A percentile compares a stretch with the other conserved stretches of the same genome.
Evolutionary conservation across 2,113 vertebrate species (phyloP).

Genomic region (Emydocephalus ijimae): DNA sequence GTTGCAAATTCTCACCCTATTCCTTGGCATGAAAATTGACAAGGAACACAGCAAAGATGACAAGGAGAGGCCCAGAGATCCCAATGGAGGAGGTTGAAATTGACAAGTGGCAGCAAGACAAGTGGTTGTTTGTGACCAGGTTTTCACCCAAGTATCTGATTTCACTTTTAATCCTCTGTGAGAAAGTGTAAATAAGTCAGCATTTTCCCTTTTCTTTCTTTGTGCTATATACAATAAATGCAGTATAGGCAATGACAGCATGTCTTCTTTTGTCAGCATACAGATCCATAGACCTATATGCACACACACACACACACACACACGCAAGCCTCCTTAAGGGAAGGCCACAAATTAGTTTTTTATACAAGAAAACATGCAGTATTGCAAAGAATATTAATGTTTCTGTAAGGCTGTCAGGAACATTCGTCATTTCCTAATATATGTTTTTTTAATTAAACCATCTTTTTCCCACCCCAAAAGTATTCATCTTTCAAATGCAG

Average conservation of each 20-base stretch:
- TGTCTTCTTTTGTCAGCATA: not conserved
- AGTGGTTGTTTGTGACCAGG: conserved; percentile 10
- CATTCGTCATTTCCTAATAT: not conserved
- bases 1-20: conserved; percentile 20
- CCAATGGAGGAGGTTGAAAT: conserved; percentile 11
- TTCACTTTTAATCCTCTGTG: conserved; percentile 23
- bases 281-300: not conserved
- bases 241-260: not conserved
- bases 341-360: not conserved
- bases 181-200: conserved; percentile 5
- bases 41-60: conserved; percentile 11
- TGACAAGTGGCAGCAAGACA: conserved; percentile 23
- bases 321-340: not conserved
- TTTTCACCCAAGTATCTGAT: conserved; percentile 6
- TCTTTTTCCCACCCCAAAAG: not conserved
- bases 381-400: not conserved
- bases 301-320: not conserved
- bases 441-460: not conserved
- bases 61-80: conserved; percentile 16
- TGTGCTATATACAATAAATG: not conserved
- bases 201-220: not conserved
- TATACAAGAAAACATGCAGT: not conserved
- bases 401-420: not conserved
- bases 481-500: conserved; percentile 5
- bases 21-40: conserved; percentile 14